phyloP scores from a whole-genome alignment of 2,888 invertebrate species.

The Drosophila colorata region DNA sequence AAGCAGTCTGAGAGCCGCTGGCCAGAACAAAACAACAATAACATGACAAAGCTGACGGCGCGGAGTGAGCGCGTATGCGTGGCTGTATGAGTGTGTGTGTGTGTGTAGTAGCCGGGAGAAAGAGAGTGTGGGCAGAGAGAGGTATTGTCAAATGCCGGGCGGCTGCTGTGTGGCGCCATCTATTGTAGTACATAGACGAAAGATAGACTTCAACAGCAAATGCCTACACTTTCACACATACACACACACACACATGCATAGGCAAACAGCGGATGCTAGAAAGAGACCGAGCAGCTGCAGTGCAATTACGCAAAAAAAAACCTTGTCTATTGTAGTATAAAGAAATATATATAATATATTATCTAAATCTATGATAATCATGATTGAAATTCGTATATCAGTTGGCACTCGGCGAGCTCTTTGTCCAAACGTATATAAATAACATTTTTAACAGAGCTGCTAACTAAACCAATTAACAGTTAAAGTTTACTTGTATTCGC shows the following conservation, averaged over 20 bases:
- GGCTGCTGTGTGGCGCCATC: constrained; percentile 60
- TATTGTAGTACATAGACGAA: constrained; percentile 21
- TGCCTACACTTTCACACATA: neutral
- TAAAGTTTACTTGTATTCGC: constrained; percentile 9
- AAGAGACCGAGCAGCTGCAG: constrained; percentile 18
- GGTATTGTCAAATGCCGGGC: constrained; percentile 41
- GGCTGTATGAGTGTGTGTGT: neutral
- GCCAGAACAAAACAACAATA: constrained; percentile 35
- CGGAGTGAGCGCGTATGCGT: constrained; percentile 24
- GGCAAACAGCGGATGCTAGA: constrained; percentile 38
- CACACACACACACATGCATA: neutral
- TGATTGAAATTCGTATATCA: constrained; percentile 36
- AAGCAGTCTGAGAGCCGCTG: constrained; percentile 29
- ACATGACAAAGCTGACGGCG: constrained; percentile 11
- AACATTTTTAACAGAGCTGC: neutral
- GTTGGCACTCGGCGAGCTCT: constrained; percentile 14
- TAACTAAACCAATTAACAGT: constrained; percentile 26
- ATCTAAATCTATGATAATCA: constrained; percentile 36
- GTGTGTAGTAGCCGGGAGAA: neutral
- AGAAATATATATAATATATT: neutral
- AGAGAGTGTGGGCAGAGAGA: neutral
- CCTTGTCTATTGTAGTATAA: constrained; percentile 1
- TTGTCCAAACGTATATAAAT: constrained; percentile 6
- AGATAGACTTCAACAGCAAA: constrained; percentile 8
- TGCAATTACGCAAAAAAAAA: constrained; percentile 24